Evolutionary conservation across 2,113 vertebrate genomes (phyloP).

Genomic region (Cisticola juncidis): DNA sequence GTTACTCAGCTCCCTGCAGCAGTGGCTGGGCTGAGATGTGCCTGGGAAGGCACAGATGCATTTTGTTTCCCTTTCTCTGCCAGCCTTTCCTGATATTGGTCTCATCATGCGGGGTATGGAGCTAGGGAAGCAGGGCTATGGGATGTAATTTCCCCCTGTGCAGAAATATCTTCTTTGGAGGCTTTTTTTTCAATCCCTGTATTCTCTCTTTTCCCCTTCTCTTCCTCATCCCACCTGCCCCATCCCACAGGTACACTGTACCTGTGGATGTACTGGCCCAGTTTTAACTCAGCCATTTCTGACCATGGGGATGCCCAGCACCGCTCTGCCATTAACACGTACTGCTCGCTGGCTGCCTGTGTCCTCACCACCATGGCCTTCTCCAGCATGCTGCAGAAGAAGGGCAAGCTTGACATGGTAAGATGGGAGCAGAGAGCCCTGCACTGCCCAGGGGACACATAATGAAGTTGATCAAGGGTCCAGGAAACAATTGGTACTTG

Average conservation of each 20-base stretch:
- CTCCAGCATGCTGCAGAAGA: conserved; percentile 88
- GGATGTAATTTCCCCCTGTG: not conserved
- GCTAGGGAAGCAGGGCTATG: not conserved
- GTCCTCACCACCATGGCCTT: conserved; percentile 87
- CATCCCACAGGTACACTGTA: conserved; percentile 85
- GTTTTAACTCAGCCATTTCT: conserved; percentile 93
- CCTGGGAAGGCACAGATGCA: not conserved
- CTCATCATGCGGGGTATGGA: accelerated
- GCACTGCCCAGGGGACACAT: not conserved
- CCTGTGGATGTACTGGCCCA: conserved; percentile 98
- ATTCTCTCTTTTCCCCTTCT: not conserved
- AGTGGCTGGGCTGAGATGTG: not conserved
- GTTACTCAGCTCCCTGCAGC: not conserved
- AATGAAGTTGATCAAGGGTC: not conserved
- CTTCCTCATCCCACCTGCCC: not conserved
- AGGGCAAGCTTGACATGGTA: conserved; percentile 95
- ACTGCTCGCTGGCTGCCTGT: conserved; percentile 83
- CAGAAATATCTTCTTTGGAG: not conserved
- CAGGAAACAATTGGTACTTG: accelerated
- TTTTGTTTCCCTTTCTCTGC: not conserved
- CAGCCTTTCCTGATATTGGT: not conserved
- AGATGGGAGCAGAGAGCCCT: not conserved
- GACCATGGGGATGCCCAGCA: conserved; percentile 88
- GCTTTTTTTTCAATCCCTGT: not conserved
- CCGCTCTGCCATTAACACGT: conserved; percentile 91